These are phyloP conservation scores for Elysia crispata DNA, from an alignment of 2,888 invertebrate species.

Conservation along the genomic window DNA sequence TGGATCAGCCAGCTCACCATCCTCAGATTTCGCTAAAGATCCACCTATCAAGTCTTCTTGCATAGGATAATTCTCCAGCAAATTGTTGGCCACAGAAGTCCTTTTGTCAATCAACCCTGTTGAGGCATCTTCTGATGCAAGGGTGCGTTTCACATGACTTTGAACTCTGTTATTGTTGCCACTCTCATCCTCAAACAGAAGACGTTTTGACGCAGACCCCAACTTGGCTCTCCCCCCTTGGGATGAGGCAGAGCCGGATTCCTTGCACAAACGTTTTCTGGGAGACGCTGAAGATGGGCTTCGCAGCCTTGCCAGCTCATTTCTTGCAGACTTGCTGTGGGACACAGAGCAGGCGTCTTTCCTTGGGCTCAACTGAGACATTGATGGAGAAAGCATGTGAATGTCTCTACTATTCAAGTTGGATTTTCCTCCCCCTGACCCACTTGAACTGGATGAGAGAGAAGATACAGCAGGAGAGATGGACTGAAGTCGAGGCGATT, in stretches of 20 bases:
- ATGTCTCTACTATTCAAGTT: too few relatives aligned
- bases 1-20: too few relatives aligned
- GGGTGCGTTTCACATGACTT: background rate
- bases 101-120: background rate
- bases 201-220: slow-evolving; percentile 25
- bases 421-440: too few relatives aligned
- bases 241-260: background rate
- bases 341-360: slow-evolving; percentile 22
- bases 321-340: slow-evolving; percentile 22
- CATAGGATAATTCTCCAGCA: too few relatives aligned
- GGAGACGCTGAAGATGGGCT: slow-evolving; percentile 39
- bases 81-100: too few relatives aligned
- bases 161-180: too few relatives aligned
- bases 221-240: background rate
- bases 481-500: too few relatives aligned
- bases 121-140: background rate
- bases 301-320: slow-evolving; percentile 26
- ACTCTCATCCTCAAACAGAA: slow-evolving; percentile 32
- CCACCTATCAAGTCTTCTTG: too few relatives aligned
- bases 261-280: slow-evolving; percentile 17
- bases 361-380: background rate
- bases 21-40: too few relatives aligned
- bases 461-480: too few relatives aligned
- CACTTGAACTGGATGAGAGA: too few relatives aligned
- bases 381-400: too few relatives aligned